Percentiles rank a stretch among this genome's conserved stretches.
Conservation (phyloP, 1,140 invertebrate species). For the Cherax destructor region DNA sequence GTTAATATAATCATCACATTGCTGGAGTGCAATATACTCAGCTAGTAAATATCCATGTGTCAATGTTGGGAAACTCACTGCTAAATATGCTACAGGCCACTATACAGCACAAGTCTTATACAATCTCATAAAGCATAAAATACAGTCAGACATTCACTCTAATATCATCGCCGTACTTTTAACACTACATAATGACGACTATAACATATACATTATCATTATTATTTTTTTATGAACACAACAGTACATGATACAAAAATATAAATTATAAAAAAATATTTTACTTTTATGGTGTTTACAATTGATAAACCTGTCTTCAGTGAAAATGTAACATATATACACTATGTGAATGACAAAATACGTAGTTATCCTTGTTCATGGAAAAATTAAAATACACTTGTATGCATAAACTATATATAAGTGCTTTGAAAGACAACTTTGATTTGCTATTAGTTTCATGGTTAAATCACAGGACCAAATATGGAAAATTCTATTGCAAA, state of each 20-base stretch:
- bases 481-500: conserved; percentile 1
- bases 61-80: too few relatives aligned
- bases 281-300: neutral
- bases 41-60: too few relatives aligned
- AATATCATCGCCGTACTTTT: neutral
- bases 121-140: neutral
- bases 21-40: too few relatives aligned
- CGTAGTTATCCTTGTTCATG: neutral
- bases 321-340: neutral
- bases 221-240: neutral
- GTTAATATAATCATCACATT: too few relatives aligned
- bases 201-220: neutral
- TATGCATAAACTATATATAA: neutral
- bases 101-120: too few relatives aligned
- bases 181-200: neutral
- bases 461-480: conserved; percentile 5
- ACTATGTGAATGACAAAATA: conserved; percentile 6
- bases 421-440: conserved; percentile 2
- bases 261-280: conserved; percentile 16
- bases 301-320: neutral
- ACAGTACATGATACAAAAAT: conserved; percentile 6
- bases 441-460: neutral
- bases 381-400: neutral
- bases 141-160: neutral
- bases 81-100: too few relatives aligned